Percentiles rank a stretch among this genome's conserved stretches.
phyloP scores from a whole-genome alignment of 2,113 vertebrate species.

The Polypterus senegalus region DNA sequence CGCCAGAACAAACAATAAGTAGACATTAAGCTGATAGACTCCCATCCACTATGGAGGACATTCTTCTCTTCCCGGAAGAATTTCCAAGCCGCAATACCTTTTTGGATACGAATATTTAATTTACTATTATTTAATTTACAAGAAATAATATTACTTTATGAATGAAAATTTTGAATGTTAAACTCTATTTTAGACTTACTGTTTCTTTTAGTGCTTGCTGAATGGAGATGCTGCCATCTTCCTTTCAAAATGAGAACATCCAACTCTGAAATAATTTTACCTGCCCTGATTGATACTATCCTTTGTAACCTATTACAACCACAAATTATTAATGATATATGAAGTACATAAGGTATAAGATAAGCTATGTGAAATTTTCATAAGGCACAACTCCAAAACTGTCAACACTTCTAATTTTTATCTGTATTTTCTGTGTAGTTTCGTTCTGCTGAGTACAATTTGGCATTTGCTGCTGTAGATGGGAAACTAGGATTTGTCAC shows the following conservation, averaged over 20 bases:
- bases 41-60: no score
- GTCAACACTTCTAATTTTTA: not conserved
- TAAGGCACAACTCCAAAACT: not conserved
- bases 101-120: no score
- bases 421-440: not conserved
- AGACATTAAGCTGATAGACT: no score
- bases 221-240: slow-evolving; percentile 11
- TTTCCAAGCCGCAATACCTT: no score
- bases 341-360: slow-evolving; percentile 5
- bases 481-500: slow-evolving; percentile 2
- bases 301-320: slow-evolving; percentile 3
- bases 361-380: not conserved
- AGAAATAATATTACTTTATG: no score
- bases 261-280: not conserved
- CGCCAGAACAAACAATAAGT: no score
- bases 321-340: not conserved
- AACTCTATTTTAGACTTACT: no score
- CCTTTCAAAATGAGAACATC: not conserved
- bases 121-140: no score
- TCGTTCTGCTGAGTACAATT: not conserved
- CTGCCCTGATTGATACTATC: not conserved
- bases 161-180: no score
- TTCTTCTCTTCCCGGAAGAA: no score
- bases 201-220: no score
- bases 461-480: not conserved